Conservation (phyloP, 2,797 vertebrate genomes). For the Austrolebias charrua region DNA sequence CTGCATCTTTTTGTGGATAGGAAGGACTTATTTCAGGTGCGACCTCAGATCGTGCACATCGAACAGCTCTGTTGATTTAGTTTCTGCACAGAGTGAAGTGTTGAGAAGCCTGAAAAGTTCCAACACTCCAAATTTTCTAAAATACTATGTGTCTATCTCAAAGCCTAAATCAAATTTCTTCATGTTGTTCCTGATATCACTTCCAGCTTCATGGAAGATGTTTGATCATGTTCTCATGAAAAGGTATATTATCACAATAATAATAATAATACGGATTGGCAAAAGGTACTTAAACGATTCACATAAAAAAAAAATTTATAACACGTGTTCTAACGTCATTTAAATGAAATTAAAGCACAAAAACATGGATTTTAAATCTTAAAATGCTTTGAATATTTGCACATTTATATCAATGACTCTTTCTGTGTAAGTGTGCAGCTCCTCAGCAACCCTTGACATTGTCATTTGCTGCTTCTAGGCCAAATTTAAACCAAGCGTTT, state of each 20-base stretch:
- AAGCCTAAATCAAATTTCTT: not conserved
- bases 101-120: slow-evolving; percentile 4
- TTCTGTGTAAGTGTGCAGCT: slow-evolving; percentile 64
- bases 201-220: not conserved
- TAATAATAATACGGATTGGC: not conserved
- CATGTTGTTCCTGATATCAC: too few relatives aligned
- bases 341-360: not conserved
- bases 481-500: slow-evolving; percentile 54
- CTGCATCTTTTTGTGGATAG: too few relatives aligned
- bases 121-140: slow-evolving; percentile 9
- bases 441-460: slow-evolving; percentile 52
- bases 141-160: slow-evolving; percentile 13
- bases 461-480: slow-evolving; percentile 50
- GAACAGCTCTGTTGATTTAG: not conserved
- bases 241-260: not conserved
- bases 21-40: not conserved
- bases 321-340: slow-evolving; percentile 7
- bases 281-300: not conserved
- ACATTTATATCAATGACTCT: slow-evolving; percentile 47
- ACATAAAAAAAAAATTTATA: not conserved
- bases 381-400: slow-evolving; percentile 38
- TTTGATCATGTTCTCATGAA: slow-evolving; percentile 3
- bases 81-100: slow-evolving; percentile 3
- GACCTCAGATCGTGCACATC: slow-evolving; percentile 2
- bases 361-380: slow-evolving; percentile 22